Evolutionary conservation across 2,113 vertebrate genomes (phyloP), one percentile per base, ranked within the genome.

Genomic region (Cephalopholis sonnerati): DNA sequence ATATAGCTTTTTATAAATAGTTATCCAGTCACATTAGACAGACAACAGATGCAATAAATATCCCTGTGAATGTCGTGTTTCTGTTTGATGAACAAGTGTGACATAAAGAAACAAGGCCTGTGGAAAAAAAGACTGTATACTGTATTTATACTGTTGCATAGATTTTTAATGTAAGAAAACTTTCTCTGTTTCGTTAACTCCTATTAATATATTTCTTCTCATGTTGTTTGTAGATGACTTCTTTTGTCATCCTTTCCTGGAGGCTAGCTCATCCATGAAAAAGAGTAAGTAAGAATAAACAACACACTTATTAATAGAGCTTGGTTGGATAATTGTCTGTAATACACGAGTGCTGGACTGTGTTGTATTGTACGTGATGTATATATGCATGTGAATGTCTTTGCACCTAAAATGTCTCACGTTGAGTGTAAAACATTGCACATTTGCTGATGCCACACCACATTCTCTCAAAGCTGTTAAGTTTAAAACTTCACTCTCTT

Each of bases 211-310:
- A 25, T 55, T 74, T 63, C 24, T 67, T 63, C 66, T 18, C 70
- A 3, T 85, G 11, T 82, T 71, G 4, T 73, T 72, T 29, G 20
- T 87, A 99, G 98, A 98, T 91, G 97, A 98, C 83, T 99, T 99
- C 90, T 99, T 99, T 91, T 95, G 92, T 86, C 97, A 99, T 88
- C 96, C 97, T 0, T 99, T 98, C 93, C 93, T 99, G 36, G 97
- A 99, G 65, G 95, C 97, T 62, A 98, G 96, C 87, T 95, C 97
- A 61, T 96, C 97, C 20, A 94, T 99, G 94, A 99, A 98, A 94
- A 99, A 99, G 93, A 97, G 98, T 99, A 93, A 97, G 98, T 97
- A 65, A 55, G 15, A 88, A 77, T 32, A 67, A 53, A 69, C 50
- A 11, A n/a, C 18, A n/a, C 18, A 20, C 16, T 22, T 78, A 16